A percentile compares a stretch with the other conserved stretches of the same genome.
Evolutionary conservation across 2,113 vertebrate species (phyloP).

Genomic region (Laticauda colubrina): DNA sequence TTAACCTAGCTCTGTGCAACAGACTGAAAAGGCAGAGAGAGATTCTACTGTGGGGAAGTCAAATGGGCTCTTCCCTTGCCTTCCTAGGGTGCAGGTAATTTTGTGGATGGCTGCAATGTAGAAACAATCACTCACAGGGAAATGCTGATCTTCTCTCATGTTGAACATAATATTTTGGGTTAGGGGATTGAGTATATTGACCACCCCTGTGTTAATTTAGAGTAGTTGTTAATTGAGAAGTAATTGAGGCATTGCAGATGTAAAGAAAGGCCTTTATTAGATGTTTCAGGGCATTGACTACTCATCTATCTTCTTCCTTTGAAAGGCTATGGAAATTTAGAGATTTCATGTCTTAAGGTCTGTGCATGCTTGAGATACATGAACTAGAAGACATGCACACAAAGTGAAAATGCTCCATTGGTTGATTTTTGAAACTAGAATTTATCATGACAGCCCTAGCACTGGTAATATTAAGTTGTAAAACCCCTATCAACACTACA

Average conservation of each 20-base stretch:
- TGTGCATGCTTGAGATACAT: background rate
- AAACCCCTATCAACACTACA: background rate
- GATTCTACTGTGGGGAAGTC: background rate
- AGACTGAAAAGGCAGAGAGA: background rate
- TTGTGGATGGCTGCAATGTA: background rate
- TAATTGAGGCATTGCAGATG: background rate
- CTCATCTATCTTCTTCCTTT: background rate
- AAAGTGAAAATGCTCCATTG: background rate
- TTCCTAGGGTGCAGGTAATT: background rate
- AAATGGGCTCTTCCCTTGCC: background rate
- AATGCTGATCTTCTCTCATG: background rate
- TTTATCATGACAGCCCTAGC: background rate
- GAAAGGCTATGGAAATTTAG: background rate
- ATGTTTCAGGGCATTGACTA: background rate
- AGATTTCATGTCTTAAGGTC: background rate
- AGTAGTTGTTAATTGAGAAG: background rate
- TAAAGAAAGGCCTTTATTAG: background rate
- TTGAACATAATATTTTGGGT: background rate
- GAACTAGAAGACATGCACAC: background rate
- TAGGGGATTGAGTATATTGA: background rate
- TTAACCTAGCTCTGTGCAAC: background rate
- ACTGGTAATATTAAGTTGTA: background rate
- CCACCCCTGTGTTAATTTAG: background rate
- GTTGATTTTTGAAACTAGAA: background rate
- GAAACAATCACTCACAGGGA: background rate